Evolutionary conservation across 2,888 invertebrate genomes (phyloP).

Genomic region (Morpho achilles): DNA sequence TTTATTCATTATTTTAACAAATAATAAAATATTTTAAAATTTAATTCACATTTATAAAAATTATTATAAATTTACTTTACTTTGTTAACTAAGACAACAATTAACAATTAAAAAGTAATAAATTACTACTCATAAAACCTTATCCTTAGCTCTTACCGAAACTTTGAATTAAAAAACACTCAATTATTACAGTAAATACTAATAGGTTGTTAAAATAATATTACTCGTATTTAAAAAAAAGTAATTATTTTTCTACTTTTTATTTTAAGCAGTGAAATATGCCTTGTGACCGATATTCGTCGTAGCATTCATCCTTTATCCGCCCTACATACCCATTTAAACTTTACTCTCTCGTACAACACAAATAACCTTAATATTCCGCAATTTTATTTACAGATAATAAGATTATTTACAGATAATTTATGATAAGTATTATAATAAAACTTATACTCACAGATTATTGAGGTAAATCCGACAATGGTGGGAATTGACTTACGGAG

Average conservation of each 20-base stretch:
- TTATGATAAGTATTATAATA: not conserved
- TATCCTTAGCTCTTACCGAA: too few relatives aligned
- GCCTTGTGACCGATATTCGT: constrained; percentile 19
- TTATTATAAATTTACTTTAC: too few relatives aligned
- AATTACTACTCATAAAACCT: too few relatives aligned
- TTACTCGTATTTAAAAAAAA: too few relatives aligned
- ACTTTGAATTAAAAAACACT: too few relatives aligned
- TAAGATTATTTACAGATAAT: constrained; percentile 3
- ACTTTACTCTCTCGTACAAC: constrained; percentile 36
- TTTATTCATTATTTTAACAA: too few relatives aligned
- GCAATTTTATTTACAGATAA: not conserved
- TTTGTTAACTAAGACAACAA: too few relatives aligned
- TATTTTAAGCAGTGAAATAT: not conserved
- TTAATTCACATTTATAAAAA: too few relatives aligned
- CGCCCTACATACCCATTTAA: constrained; percentile 52
- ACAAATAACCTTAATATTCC: constrained; percentile 27
- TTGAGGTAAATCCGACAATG: constrained; percentile 43
- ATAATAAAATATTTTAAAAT: too few relatives aligned
- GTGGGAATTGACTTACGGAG: constrained; percentile 46
- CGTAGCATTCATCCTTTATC: constrained; percentile 40
- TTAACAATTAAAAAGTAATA: too few relatives aligned
- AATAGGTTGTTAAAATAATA: too few relatives aligned
- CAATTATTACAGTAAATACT: too few relatives aligned
- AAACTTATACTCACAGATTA: constrained; percentile 50
- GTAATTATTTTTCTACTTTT: not conserved